Conservation (phyloP, 2,113 vertebrate genomes). For the Barbus barbus region DNA sequence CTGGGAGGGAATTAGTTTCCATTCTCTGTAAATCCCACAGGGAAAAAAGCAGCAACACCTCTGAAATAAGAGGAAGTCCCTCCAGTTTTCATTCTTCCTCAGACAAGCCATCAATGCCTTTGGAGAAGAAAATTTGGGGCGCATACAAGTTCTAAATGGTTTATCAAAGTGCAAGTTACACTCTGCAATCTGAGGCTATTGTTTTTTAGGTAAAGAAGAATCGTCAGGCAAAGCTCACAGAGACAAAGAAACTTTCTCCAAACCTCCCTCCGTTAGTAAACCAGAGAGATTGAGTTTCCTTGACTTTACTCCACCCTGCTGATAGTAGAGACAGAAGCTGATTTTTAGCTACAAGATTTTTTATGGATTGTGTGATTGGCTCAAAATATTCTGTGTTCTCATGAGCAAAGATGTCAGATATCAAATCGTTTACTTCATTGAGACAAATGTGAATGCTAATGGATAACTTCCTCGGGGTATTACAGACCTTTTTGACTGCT, state of each 20-base stretch:
- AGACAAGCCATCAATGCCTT: conserved; percentile 52
- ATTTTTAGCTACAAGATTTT: not conserved
- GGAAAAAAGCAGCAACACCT: conserved; percentile 1
- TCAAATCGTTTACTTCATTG: not conserved
- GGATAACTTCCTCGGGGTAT: not conserved
- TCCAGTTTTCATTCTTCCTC: conserved; percentile 2
- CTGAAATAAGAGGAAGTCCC: conserved; percentile 28
- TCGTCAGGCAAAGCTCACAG: conserved; percentile 43
- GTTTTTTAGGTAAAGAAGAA: conserved; percentile 49
- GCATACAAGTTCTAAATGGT: conserved; percentile 59
- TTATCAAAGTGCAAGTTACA: conserved; percentile 45
- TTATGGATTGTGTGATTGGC: not conserved
- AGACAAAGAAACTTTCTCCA: conserved; percentile 58
- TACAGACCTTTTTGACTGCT: not conserved
- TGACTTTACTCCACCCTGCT: not conserved
- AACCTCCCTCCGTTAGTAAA: conserved; percentile 52
- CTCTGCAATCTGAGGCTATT: conserved; percentile 57
- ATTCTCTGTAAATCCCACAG: conserved; percentile 7
- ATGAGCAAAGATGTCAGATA: not conserved
- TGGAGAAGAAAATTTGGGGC: conserved; percentile 49
- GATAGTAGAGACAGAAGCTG: not conserved
- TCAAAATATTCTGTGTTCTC: not conserved
- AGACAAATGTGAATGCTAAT: not conserved
- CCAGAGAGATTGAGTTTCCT: conserved; percentile 44
- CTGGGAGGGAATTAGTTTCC: not conserved